phyloP scores from a whole-genome alignment of 2,888 invertebrate genomes.

The Apocheima hispidaria region DNA sequence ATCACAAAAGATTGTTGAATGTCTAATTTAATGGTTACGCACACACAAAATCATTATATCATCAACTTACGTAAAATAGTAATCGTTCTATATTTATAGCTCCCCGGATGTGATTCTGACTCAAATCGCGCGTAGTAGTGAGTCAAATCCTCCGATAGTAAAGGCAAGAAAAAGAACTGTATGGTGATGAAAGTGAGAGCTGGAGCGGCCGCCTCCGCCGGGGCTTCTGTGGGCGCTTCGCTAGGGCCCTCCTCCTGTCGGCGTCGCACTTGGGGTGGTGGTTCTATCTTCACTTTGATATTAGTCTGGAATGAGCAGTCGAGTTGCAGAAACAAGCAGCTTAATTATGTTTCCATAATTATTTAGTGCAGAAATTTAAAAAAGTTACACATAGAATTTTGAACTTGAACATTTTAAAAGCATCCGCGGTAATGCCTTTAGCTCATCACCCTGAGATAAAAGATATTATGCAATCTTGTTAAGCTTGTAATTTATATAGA shows the following conservation, averaged over 20 bases:
- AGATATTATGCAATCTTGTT: too few species aligned
- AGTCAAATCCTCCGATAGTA: slow-evolving; percentile 9
- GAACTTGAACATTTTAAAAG: too few species aligned
- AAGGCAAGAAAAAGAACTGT: slow-evolving; percentile 13
- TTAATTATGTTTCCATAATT: too few species aligned
- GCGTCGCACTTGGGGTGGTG: neutral
- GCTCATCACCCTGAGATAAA: too few species aligned
- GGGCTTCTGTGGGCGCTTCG: neutral
- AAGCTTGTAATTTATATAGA: too few species aligned
- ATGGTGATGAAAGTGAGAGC: slow-evolving; percentile 7
- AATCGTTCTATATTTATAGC: slow-evolving; percentile 14
- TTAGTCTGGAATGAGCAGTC: slow-evolving; percentile 19
- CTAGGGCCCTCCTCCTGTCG: neutral
- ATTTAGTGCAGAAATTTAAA: too few species aligned
- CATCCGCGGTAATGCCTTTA: too few species aligned
- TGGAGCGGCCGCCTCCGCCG: neutral
- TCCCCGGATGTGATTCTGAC: neutral
- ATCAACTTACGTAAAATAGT: slow-evolving; percentile 30
- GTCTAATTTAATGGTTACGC: too few species aligned
- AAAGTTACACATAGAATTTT: too few species aligned
- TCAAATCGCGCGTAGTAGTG: slow-evolving; percentile 26
- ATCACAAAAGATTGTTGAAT: too few species aligned
- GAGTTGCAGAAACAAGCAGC: too few species aligned
- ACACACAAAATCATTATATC: too few species aligned
- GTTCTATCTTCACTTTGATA: slow-evolving; percentile 10